phyloP scores from a whole-genome alignment of 2,888 invertebrate genomes.

The Beris chalybata region DNA sequence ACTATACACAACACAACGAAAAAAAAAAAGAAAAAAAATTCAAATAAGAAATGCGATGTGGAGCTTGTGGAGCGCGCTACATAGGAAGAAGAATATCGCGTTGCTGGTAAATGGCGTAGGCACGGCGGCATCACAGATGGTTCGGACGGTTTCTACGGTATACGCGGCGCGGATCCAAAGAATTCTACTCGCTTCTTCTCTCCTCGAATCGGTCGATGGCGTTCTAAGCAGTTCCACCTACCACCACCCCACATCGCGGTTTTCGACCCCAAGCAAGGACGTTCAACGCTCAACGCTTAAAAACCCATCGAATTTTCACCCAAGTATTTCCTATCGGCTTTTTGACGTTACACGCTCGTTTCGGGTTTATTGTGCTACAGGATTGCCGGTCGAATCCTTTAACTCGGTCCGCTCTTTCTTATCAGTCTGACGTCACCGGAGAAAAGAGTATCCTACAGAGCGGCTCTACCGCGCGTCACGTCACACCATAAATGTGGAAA shows the following conservation, averaged over 20 bases:
- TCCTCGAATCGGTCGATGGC: slow-evolving; percentile 30
- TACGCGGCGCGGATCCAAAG: slow-evolving; percentile 39
- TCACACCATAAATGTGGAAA: slow-evolving; percentile 9
- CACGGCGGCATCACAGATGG: slow-evolving; percentile 32
- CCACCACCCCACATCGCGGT: no score
- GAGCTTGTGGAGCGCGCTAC: slow-evolving; percentile 23
- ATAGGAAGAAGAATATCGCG: slow-evolving; percentile 38
- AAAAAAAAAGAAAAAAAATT: slow-evolving; percentile 4
- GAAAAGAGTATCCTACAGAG: slow-evolving; percentile 8
- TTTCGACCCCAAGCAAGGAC: no score
- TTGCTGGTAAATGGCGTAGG: slow-evolving; percentile 33
- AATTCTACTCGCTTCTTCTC: slow-evolving; percentile 38
- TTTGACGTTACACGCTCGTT: not conserved
- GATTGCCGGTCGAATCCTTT: slow-evolving; percentile 9
- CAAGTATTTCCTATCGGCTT: not conserved
- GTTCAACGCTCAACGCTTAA: no score
- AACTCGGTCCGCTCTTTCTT: slow-evolving; percentile 14
- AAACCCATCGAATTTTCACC: not conserved
- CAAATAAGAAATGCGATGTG: slow-evolving; percentile 14
- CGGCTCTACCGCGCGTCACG: slow-evolving; percentile 2
- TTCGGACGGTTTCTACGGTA: slow-evolving; percentile 34
- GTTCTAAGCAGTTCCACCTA: slow-evolving; percentile 16
- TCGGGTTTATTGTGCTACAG: not conserved
- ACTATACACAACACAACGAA: slow-evolving; percentile 30
- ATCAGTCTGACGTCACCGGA: slow-evolving; percentile 23